These are phyloP conservation scores for Chionis minor DNA, from an alignment of 2,113 vertebrate genomes.

Conservation along the genomic window DNA sequence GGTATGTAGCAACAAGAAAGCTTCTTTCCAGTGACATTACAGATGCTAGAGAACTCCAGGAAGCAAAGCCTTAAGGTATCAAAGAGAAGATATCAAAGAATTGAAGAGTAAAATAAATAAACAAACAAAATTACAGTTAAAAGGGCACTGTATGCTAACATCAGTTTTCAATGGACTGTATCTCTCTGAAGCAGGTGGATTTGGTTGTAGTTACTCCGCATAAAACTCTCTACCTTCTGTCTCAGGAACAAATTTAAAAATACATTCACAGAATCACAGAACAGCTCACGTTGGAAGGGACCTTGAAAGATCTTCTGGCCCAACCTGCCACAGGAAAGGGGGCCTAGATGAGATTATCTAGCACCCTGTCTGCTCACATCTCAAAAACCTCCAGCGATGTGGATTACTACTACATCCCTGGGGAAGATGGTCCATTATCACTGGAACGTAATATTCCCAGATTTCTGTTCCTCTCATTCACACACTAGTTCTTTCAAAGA, in stretches of 20 bases:
- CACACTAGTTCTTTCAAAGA: neutral
- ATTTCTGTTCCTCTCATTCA: neutral
- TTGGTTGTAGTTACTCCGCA: neutral
- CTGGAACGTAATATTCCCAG: neutral
- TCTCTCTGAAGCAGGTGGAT: neutral
- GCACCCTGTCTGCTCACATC: rapidly evolving
- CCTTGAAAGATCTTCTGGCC: neutral
- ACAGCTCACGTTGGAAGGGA: neutral
- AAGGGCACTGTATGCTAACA: neutral
- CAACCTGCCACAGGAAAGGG: neutral
- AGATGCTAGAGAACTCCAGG: neutral
- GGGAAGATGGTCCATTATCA: neutral
- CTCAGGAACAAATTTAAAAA: neutral
- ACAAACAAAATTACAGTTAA: neutral
- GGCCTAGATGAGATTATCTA: neutral
- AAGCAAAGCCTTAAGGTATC: neutral
- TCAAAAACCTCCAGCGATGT: neutral
- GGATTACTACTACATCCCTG: neutral
- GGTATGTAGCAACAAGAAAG: neutral
- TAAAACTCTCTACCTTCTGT: neutral
- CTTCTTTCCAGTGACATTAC: neutral
- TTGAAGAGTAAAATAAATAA: neutral
- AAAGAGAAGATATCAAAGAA: neutral
- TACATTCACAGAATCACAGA: neutral
- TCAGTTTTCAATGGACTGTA: neutral